Percentiles rank a stretch among this genome's conserved stretches.
Conservation (phyloP, 2,888 invertebrate genomes). For the Metopia argyrocephala region DNA sequence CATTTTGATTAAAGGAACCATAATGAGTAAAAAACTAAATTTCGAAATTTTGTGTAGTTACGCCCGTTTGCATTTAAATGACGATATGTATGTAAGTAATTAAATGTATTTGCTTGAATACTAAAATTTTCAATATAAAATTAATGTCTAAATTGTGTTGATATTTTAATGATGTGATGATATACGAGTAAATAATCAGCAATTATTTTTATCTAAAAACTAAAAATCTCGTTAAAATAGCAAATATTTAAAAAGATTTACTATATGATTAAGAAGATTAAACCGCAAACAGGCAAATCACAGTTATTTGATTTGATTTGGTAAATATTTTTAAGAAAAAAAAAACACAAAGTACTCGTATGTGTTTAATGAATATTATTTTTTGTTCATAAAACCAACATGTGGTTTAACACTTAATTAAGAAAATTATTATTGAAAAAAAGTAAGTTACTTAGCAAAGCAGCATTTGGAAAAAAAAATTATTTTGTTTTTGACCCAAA, state of each 20-base stretch:
- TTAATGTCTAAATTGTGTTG: not conserved
- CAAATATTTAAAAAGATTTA: not conserved
- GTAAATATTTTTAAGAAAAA: not conserved
- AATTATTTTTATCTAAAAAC: not conserved
- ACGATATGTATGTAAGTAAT: too few species aligned
- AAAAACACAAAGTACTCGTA: not conserved
- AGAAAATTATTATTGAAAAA: slow-evolving; percentile 33
- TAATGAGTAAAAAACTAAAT: too few species aligned
- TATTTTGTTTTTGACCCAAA: slow-evolving; percentile 44
- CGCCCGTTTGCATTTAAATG: too few species aligned
- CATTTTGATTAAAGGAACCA: too few species aligned
- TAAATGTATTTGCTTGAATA: too few species aligned
- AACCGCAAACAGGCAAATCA: not conserved
- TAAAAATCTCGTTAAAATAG: not conserved
- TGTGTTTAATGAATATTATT: not conserved
- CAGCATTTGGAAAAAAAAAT: slow-evolving; percentile 33
- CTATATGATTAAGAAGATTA: not conserved
- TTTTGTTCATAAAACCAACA: slow-evolving; percentile 28
- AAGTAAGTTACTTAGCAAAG: slow-evolving; percentile 30
- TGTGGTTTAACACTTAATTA: slow-evolving; percentile 59
- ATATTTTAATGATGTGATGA: not conserved
- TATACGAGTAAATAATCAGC: not conserved
- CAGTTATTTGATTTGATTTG: not conserved
- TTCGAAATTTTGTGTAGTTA: too few species aligned
- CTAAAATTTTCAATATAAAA: not conserved